A percentile compares a stretch with the other conserved stretches of the same genome.
Conservation (phyloP, 2,113 vertebrate species). For the Phrynosoma blainvillii region DNA sequence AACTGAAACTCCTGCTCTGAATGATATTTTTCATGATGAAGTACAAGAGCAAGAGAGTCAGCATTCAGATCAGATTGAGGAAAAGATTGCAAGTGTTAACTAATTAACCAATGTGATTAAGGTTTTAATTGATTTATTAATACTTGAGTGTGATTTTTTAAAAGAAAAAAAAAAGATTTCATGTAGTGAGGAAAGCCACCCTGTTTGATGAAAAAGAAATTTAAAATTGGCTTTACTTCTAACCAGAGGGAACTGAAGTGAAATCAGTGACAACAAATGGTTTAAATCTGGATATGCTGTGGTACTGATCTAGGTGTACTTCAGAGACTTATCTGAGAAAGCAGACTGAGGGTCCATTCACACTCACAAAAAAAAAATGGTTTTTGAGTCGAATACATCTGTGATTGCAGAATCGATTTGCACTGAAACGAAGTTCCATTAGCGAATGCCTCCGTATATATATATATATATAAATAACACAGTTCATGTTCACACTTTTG, state of each 20-base stretch:
- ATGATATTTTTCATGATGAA: not conserved
- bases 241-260: not conserved
- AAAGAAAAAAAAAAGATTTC: not conserved
- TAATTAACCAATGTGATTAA: not conserved
- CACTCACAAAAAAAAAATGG: too few species aligned
- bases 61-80: not conserved
- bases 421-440: too few species aligned
- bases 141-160: not conserved
- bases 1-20: not conserved
- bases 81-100: not conserved
- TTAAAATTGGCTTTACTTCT: not conserved
- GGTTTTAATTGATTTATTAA: constrained; percentile 5
- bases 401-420: too few species aligned
- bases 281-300: too few species aligned
- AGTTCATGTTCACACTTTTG: too few species aligned
- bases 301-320: not conserved
- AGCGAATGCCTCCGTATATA: too few species aligned
- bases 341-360: too few species aligned
- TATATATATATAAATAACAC: too few species aligned
- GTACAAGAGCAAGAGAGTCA: not conserved
- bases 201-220: not conserved
- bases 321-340: not conserved
- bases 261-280: too few species aligned
- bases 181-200: not conserved
- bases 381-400: too few species aligned